These are phyloP conservation scores for Eueremaeus valkanovi DNA, from an alignment of 2,888 invertebrate species.

Conservation along the genomic window DNA sequence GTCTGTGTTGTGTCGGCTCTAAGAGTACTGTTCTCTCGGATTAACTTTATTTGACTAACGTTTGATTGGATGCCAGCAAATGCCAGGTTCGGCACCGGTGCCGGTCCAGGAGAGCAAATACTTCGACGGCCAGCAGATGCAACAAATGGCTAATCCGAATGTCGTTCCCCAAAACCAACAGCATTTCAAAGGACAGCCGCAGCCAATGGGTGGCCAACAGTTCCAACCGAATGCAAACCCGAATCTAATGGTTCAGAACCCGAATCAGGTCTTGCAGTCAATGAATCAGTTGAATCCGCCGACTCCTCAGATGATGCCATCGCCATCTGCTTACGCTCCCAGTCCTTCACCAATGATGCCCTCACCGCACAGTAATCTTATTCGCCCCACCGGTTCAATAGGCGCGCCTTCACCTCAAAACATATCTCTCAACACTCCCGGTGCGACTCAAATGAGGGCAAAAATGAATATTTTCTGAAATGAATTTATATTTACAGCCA, in stretches of 20 bases:
- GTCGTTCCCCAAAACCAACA: neutral
- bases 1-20: too few species aligned
- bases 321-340: conserved; percentile 45
- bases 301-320: conserved; percentile 44
- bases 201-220: conserved; percentile 10
- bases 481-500: neutral
- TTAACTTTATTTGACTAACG: neutral
- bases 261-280: conserved; percentile 2
- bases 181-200: neutral
- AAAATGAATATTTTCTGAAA: too few species aligned
- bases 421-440: conserved; percentile 33
- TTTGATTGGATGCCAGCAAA: neutral
- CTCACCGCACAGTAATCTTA: neutral
- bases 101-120: neutral
- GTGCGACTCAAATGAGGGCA: neutral
- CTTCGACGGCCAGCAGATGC: conserved; percentile 3
- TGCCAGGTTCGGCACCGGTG: neutral
- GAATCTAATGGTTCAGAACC: conserved; percentile 1
- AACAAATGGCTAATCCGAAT: neutral
- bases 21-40: too few species aligned
- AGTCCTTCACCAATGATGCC: conserved; percentile 31
- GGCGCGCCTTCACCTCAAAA: conserved; percentile 36
- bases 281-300: conserved; percentile 28
- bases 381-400: neutral
- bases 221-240: neutral